Evolutionary conservation across 2,113 vertebrate genomes (phyloP).

Genomic region (Scatophagus argus): DNA sequence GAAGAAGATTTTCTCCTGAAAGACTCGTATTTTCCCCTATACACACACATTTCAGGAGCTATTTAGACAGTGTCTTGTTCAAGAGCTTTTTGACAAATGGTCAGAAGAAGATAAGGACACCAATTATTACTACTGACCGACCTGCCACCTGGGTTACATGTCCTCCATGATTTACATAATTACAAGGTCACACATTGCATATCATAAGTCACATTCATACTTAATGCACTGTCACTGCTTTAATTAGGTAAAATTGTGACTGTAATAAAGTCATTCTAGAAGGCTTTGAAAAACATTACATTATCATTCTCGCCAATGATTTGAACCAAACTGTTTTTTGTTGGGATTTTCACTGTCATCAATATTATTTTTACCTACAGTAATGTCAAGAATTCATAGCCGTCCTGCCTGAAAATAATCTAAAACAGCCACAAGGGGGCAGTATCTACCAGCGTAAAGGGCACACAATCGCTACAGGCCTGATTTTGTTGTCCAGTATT

Average conservation of each 20-base stretch:
- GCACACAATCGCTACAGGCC: neutral
- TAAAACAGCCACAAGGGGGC: slow-evolving; percentile 48
- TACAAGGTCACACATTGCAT: neutral
- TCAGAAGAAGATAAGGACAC: neutral
- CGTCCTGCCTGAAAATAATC: neutral
- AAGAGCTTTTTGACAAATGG: neutral
- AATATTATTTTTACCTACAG: neutral
- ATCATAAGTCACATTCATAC: neutral
- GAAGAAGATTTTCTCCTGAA: neutral
- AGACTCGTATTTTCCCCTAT: neutral
- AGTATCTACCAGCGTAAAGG: slow-evolving; percentile 16
- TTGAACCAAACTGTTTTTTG: neutral
- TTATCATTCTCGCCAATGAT: neutral
- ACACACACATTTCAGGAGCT: neutral
- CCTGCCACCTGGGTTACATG: neutral
- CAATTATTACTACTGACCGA: neutral
- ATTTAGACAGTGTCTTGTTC: neutral
- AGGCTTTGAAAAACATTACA: neutral
- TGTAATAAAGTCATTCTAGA: neutral
- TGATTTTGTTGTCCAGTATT: neutral
- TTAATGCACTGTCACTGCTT: neutral
- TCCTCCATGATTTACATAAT: neutral
- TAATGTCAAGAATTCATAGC: neutral
- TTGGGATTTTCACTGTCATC: neutral
- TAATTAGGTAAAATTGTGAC: neutral